Conservation (phyloP, 2,113 vertebrate genomes). For the Pterocles orientalis region DNA sequence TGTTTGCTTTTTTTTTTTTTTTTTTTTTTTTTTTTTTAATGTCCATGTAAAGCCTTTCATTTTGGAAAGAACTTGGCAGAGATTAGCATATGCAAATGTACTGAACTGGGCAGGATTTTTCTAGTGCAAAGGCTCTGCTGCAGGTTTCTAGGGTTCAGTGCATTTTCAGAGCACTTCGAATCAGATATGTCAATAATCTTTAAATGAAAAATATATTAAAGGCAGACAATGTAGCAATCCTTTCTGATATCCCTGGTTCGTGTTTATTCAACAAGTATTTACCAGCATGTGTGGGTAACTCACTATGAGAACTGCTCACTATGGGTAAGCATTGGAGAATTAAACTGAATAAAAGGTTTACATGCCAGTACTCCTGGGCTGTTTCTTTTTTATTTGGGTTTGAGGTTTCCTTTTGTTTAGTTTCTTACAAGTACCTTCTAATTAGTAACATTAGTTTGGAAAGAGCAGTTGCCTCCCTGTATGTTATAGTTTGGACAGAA, state of each 20-base stretch:
- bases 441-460: not conserved
- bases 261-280: not conserved
- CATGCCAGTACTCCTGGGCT: not conserved
- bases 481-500: constrained; percentile 11
- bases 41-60: constrained; percentile 28
- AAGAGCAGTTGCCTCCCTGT: not conserved
- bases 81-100: constrained; percentile 43
- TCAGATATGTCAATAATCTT: not conserved
- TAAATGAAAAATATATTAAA: constrained; percentile 11
- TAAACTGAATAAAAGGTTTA: not conserved
- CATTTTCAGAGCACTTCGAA: not conserved
- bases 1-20: not conserved
- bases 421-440: constrained; percentile 39
- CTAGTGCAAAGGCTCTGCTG: not conserved
- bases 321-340: not conserved
- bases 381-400: not conserved
- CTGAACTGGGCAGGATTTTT: not conserved
- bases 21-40: not conserved
- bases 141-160: constrained; percentile 5
- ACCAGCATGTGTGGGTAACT: not conserved
- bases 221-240: not conserved
- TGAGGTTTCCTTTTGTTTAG: constrained; percentile 31
- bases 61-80: constrained; percentile 20
- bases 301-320: not conserved
- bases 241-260: not conserved